Base-by-base conservation (phyloP, 2,888 invertebrate genomes). In the Apodemia mormo region DNA sequence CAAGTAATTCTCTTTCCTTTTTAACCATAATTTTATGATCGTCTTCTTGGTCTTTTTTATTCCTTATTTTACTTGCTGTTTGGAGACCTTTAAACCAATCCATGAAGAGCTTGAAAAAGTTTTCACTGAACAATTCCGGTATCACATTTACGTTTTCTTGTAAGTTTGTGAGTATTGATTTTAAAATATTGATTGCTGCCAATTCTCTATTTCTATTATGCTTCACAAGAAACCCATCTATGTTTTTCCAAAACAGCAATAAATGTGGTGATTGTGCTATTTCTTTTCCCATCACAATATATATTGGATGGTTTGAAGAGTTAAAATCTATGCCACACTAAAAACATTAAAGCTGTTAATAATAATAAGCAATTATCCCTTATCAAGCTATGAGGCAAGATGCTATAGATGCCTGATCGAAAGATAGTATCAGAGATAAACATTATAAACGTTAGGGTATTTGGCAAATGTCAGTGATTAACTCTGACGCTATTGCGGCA, bases 41-140 rank as follows among this genome's bases (percentile, higher is more conserved):
- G 77, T 94, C 91, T 76, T 92, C 93, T 76, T 88, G 81, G 65
- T 91, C 89, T 70, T 88, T 83, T 72, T 87, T 90, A 75, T 90
- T 94, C 76, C 94, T 90, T 74, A 95, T 94, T 77, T 94, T 94
- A 70, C 94, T 93, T 66, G 94, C 94, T 56, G 92, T 94, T 78
- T 94, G 94, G 14, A 94, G 86, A 6, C 92, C 94, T 83, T 95
- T 95, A 74, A 95, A 95, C 87, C 95, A 94, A 72, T 94, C 94
- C 76, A 96, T 86, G 71, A 95, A 94, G 73, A 95, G 92, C 77
- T 94, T 94, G 66, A 96, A 90, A 77, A 96, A 96, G 78, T 96
- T 95, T 66, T 94, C 89, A 61, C 95, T 94, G 10, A 96, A 84
- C 30, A 96, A 80, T 12, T 93, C 87, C 1, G 95, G 94, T 74